Base-by-base conservation (phyloP, 2,113 vertebrate species). In the Etheostoma spectabile region DNA sequence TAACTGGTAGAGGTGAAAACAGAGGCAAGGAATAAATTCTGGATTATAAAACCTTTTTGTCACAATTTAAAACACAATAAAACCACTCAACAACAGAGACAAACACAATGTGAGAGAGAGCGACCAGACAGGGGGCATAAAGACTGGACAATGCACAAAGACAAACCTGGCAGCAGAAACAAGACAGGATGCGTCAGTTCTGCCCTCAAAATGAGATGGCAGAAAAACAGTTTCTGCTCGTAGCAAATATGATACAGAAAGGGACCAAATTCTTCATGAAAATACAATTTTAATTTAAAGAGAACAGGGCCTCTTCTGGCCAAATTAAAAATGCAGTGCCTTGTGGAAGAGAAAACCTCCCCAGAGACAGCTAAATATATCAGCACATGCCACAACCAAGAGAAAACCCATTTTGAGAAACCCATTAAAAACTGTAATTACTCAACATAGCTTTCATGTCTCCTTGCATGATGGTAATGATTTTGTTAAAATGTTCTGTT, bases 341-440 rank as follows among this genome's bases (percentile, higher is more conserved):
- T 76, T 30, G 22, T 51, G 56, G 61, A 52, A 79, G 56, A 27
- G 18, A 76, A 82, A 86, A 15, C 1, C 60, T 78, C 57, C 62
- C 69, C 52, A 60, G 30, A 74, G 79, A 78, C 24, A 33, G 22
- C 51, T 62, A 68, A 81, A 84, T 62, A 72, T 52, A 73, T 67
- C 64, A 24, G 22, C 7, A 6, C 27, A 24, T 63, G 24, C 21
- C 55, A 77, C 56, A 64, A 67, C n/a, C 16, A 60, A 66, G 57
- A 53, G 11, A 46, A 42, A 73, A 73, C 57, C 7, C 27, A 22
- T 55, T 59, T 49, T 42, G 24, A 48, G 59, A 45, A 68, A 68
- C 27, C 59, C 52, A 68, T 30, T 42, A 42, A 55, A 66, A 78
- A 48, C 24, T 46, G 18, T 62, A 71, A 61, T 67, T 73, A 59